Base-by-base conservation (phyloP, 2,888 invertebrate genomes). In the Drosophila conformis region DNA sequence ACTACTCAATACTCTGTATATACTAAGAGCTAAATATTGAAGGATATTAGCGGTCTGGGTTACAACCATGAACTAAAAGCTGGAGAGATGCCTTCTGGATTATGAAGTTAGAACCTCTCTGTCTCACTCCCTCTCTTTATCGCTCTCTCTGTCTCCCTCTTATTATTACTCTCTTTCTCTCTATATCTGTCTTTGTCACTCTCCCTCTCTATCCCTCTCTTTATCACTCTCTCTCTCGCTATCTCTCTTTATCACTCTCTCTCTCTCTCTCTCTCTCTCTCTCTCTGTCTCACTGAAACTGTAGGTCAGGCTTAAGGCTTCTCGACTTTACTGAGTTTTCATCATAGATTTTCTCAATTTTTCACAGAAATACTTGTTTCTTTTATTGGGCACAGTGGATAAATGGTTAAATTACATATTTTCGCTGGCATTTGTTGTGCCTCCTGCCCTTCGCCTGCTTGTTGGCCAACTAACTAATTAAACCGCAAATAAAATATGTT, bases 401-500 rank as follows among this genome's bases (percentile, higher is more conserved):
- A 42, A 57, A 40, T 31, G n/a, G 8, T 21, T 40, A 40, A 40
- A 40, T 29, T 31, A 21, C 15, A 13, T 31, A 63, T 58, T 60
- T 64, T 53, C 36, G 64, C 25, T 51, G 48, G 51, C 29, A 61
- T 64, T 69, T 58, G 51, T 52, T 46, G 27, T 31, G 31, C 21
- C 27, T 54, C 29, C 29, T 59, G 57, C 60, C 49, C 36, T 56
- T 42, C 38, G 66, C 53, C 70, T 73, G 70, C 15, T 29, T 56
- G 56, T 76, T 83, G 68, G 70, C 76, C 69, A 72, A 87, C 84
- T 77, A 78, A 82, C 89, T 82, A 84, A 88, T 90, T 88, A 88
- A 85, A 88, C 90, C 89, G 71, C 84, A 86, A 76, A 85, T 79
- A 86, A 79, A 90, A 85, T 78, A 76, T 85, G 75, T 74, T 84